Conservation (phyloP, 2,888 invertebrate genomes). For the Dryocosmus kuriphilus region DNA sequence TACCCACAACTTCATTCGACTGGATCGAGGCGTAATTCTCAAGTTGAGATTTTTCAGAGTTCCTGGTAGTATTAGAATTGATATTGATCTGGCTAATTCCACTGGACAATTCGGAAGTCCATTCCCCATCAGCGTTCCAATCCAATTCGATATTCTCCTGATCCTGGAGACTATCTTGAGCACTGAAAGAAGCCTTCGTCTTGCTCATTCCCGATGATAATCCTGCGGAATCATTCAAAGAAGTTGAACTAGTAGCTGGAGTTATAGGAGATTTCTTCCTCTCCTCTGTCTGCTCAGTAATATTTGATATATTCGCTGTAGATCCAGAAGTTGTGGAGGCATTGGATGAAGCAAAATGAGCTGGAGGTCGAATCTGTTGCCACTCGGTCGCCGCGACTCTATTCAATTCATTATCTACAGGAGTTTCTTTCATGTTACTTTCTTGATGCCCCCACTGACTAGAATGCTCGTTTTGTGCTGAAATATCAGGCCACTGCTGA, state of each 20-base stretch:
- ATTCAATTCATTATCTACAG: slow-evolving; percentile 55
- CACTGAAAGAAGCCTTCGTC: slow-evolving; percentile 46
- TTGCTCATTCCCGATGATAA: slow-evolving; percentile 46
- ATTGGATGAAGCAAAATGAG: slow-evolving; percentile 60
- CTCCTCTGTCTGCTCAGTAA: slow-evolving; percentile 62
- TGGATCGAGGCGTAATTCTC: neutral
- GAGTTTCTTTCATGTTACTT: slow-evolving; percentile 22
- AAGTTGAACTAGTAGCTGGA: slow-evolving; percentile 59
- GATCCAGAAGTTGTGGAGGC: slow-evolving; percentile 62
- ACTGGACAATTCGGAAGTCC: slow-evolving; percentile 63
- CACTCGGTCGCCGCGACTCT: slow-evolving; percentile 59
- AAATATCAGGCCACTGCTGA: slow-evolving; percentile 36
- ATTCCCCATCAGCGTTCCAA: slow-evolving; percentile 60
- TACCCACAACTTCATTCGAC: slow-evolving; percentile 13
- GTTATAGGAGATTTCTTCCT: slow-evolving; percentile 62
- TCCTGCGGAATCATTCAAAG: slow-evolving; percentile 62
- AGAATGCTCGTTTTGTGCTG: slow-evolving; percentile 40
- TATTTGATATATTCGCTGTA: slow-evolving; percentile 58
- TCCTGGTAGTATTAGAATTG: slow-evolving; percentile 12
- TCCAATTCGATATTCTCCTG: slow-evolving; percentile 63
- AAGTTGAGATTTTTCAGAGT: neutral
- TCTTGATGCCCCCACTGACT: slow-evolving; percentile 53
- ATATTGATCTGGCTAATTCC: slow-evolving; percentile 68
- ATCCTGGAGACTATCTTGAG: slow-evolving; percentile 52
- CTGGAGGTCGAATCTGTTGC: slow-evolving; percentile 60